phyloP scores from a whole-genome alignment of 2,888 invertebrate genomes.

The Myopa testacea region DNA sequence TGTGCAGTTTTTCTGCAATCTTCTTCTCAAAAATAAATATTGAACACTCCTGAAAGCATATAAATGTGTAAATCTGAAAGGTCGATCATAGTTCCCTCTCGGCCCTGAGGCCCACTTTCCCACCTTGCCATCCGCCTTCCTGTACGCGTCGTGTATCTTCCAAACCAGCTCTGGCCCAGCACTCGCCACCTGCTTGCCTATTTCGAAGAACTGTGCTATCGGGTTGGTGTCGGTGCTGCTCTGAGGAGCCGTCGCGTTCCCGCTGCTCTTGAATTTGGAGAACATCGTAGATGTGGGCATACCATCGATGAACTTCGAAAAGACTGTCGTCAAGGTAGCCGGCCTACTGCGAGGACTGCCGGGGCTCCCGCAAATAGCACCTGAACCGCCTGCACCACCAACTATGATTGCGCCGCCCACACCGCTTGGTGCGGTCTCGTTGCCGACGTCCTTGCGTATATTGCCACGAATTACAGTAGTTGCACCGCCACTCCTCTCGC shows the following conservation, averaged over 20 bases:
- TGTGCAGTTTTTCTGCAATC: slow-evolving; percentile 91
- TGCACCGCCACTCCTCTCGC: slow-evolving; percentile 39
- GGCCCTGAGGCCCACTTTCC: slow-evolving; percentile 55
- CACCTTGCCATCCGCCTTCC: slow-evolving; percentile 92
- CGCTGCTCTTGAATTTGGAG: slow-evolving; percentile 78
- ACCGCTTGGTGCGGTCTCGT: slow-evolving; percentile 24
- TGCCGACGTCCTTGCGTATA: slow-evolving; percentile 27
- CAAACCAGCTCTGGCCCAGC: slow-evolving; percentile 92
- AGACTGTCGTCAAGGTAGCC: slow-evolving; percentile 67
- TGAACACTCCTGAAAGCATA: slow-evolving; percentile 82
- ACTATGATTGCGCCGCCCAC: slow-evolving; percentile 30
- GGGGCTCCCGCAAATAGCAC: slow-evolving; percentile 35
- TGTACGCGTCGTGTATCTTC: slow-evolving; percentile 90
- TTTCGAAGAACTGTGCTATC: slow-evolving; percentile 87
- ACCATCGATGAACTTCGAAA: slow-evolving; percentile 69
- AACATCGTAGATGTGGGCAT: slow-evolving; percentile 75
- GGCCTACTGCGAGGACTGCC: slow-evolving; percentile 56
- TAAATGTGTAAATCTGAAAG: not conserved
- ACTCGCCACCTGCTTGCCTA: slow-evolving; percentile 82
- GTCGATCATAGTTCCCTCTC: not conserved
- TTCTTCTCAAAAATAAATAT: slow-evolving; percentile 95
- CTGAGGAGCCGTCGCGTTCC: slow-evolving; percentile 67
- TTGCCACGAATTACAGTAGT: slow-evolving; percentile 31
- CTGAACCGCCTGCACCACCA: slow-evolving; percentile 24
- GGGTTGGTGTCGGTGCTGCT: slow-evolving; percentile 80